Percentiles rank a stretch among this genome's conserved stretches.
These are phyloP conservation scores for Norana najaformis DNA, from an alignment of 2,888 invertebrate genomes.

Conservation along the genomic window DNA sequence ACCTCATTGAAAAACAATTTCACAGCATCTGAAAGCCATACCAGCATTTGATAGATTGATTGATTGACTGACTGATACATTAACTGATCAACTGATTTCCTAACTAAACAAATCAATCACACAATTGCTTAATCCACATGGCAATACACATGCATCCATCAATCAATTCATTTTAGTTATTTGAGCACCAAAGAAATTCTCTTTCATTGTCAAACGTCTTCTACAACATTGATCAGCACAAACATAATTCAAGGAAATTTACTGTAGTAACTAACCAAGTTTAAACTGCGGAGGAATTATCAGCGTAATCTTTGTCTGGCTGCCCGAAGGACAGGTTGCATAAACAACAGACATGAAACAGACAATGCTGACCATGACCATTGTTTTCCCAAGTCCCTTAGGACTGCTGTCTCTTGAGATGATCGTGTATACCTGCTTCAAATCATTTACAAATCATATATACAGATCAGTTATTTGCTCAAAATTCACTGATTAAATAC, in stretches of 20 bases:
- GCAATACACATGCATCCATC: background rate
- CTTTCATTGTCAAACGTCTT: background rate
- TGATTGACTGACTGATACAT: background rate
- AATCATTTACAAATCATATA: background rate
- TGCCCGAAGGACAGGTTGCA: background rate
- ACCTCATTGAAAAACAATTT: slow-evolving; percentile 26
- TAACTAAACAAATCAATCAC: background rate
- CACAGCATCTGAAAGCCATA: slow-evolving; percentile 27
- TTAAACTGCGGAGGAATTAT: background rate
- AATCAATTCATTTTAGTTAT: background rate
- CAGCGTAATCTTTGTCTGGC: background rate
- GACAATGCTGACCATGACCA: slow-evolving; percentile 6
- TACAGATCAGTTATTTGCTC: too few species aligned
- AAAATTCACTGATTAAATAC: background rate
- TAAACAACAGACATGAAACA: slow-evolving; percentile 8
- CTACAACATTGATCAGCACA: background rate
- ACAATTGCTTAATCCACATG: background rate
- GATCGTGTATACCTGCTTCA: background rate
- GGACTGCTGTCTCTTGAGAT: background rate
- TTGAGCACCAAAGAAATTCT: background rate
- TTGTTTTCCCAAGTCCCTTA: background rate
- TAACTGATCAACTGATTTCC: background rate
- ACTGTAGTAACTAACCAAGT: background rate
- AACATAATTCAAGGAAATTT: background rate
- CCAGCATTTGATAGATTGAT: background rate